Base-by-base conservation (phyloP, 2,113 vertebrate genomes). In the Craseonycteris thonglongyai region DNA sequence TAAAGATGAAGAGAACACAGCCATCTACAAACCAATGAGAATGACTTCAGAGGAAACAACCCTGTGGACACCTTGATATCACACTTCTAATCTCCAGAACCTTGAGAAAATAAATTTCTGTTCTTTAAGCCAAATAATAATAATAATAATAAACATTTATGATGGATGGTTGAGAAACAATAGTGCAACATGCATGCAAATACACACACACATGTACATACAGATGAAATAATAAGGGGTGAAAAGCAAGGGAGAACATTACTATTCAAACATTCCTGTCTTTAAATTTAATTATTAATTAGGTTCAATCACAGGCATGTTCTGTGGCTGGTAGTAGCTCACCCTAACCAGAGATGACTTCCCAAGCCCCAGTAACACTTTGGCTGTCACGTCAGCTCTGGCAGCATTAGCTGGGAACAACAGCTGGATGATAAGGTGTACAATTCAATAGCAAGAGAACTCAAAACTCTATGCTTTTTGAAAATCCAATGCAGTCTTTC, bases 311-410 rank as follows among this genome's bases (percentile, higher is more conserved):
- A 51, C 18, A 88, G 65, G 54, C 30, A 47, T 40, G 35, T 88
- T 83, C 45, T 54, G 45, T 1, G 86, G 45, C 49, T 83, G 30
- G 72, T 24, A 56, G 14, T 40, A 83, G 40, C 13, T 61, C 22
- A 51, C 65, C 45, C 72, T 86, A 40, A 94, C n/a, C 33, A 86
- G 76, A 97, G 81, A 88, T 56, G 92, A 91, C 5, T 71, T 35
- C 45, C 75, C 7, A 54, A 95, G 69, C 30, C 71, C 56, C 59
- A 68, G 45, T 3, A 8, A 49, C n/a, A 54, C 49, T 65, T 22
- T 1, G 30, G 40, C 72, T 54, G 51, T 68, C 95, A 78, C 74
- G 66, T 65, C 82, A 94, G 72, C 24, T 38, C 33, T 13, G 47
- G 79, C 19, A 79, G 61, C 72, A 66, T 33, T 65, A 90, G 63